These are phyloP conservation scores for Cirrhinus mrigala DNA, from an alignment of 2,797 vertebrate genomes.

Conservation along the genomic window DNA sequence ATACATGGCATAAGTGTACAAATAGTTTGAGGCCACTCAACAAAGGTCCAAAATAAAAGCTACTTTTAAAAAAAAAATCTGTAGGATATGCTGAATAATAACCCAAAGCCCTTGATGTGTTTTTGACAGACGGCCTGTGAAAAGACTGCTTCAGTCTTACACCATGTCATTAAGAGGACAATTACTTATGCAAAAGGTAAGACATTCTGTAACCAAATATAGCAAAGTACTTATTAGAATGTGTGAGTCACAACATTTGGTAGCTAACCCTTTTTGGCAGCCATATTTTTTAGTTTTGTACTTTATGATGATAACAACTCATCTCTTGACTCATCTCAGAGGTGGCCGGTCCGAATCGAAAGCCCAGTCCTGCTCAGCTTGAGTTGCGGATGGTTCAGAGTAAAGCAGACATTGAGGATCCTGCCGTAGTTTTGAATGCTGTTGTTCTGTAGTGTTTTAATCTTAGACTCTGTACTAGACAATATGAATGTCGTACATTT, in stretches of 20 bases:
- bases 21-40: too few relatives aligned
- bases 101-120: neutral
- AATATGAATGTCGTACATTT: neutral
- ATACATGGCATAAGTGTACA: too few relatives aligned
- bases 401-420: constrained; percentile 94
- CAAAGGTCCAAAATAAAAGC: too few relatives aligned
- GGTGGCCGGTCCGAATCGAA: constrained; percentile 85
- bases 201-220: too few relatives aligned
- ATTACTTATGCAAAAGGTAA: constrained; percentile 69
- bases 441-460: constrained; percentile 39
- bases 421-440: constrained; percentile 86
- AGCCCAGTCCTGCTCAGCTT: constrained; percentile 89
- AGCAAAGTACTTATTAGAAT: too few relatives aligned
- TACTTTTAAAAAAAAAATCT: too few relatives aligned
- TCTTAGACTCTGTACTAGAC: neutral
- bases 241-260: too few relatives aligned
- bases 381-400: constrained; percentile 98
- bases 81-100: neutral
- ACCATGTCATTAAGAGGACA: constrained; percentile 95
- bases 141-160: constrained; percentile 93
- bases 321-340: constrained; percentile 72
- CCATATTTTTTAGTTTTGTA: neutral
- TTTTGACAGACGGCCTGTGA: constrained; percentile 89
- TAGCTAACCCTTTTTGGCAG: too few relatives aligned
- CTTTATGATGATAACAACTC: neutral